Evolutionary conservation across 1,140 invertebrate genomes (phyloP).

Genomic region (Ceratosolen solmsi): DNA sequence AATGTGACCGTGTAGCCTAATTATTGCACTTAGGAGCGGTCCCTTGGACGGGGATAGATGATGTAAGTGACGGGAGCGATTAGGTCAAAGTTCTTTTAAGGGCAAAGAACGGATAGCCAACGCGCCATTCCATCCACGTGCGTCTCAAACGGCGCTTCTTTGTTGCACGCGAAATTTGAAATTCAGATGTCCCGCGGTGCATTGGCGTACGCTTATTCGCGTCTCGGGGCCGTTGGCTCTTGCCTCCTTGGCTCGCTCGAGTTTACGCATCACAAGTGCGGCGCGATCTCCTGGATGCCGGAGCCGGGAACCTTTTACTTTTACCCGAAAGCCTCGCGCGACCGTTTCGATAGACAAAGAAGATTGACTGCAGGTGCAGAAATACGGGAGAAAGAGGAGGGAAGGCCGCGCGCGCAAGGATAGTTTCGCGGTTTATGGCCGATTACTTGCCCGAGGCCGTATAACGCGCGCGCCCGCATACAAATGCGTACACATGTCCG

Average conservation of each 20-base stretch:
- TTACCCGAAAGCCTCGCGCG: constrained; percentile 30
- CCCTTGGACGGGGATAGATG: neutral
- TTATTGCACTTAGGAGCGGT: neutral
- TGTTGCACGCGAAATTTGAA: constrained; percentile 12
- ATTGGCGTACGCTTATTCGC: neutral
- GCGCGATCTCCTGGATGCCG: neutral
- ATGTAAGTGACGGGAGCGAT: neutral
- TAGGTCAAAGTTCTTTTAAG: no score
- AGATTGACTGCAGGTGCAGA: constrained; percentile 43
- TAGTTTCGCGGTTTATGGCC: constrained; percentile 70
- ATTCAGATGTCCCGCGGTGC: constrained; percentile 16
- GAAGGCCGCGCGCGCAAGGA: constrained; percentile 4
- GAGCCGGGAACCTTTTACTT: constrained; percentile 34
- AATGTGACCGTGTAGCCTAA: neutral
- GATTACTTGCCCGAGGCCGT: constrained; percentile 67
- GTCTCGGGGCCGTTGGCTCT: neutral
- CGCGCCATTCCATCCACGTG: neutral
- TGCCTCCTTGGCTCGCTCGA: neutral
- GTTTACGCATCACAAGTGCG: neutral
- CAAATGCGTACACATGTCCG: constrained; percentile 27
- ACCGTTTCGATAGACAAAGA: constrained; percentile 41
- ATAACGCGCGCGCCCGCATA: constrained; percentile 44
- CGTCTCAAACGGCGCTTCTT: neutral
- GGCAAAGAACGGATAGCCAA: no score
- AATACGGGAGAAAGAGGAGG: neutral